phyloP scores from a whole-genome alignment of 2,888 invertebrate species.

The Hedya salicella region DNA sequence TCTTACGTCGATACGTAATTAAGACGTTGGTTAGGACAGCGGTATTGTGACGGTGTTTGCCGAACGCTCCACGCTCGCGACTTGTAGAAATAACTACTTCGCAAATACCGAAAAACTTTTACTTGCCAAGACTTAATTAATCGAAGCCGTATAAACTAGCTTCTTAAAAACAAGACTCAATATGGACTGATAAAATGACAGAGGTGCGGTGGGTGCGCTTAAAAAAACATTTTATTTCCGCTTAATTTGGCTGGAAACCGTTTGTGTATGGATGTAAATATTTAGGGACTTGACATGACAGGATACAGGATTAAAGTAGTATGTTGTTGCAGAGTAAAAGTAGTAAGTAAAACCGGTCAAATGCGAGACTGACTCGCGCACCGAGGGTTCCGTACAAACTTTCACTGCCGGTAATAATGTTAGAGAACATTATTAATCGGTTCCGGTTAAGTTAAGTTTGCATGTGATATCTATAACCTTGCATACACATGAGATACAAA shows the following conservation, averaged over 20 bases:
- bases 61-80: constrained; percentile 30
- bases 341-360: too few relatives aligned
- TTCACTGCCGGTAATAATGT: too few relatives aligned
- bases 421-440: too few relatives aligned
- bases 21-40: background rate
- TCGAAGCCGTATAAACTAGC: constrained; percentile 5
- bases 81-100: constrained; percentile 43
- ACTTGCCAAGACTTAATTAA: constrained; percentile 14
- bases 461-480: too few relatives aligned
- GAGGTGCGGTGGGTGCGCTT: constrained; percentile 15
- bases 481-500: too few relatives aligned
- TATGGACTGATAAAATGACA: background rate
- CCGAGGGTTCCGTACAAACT: too few relatives aligned
- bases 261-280: constrained; percentile 15
- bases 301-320: too few relatives aligned
- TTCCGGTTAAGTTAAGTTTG: too few relatives aligned
- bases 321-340: too few relatives aligned
- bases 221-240: constrained; percentile 37
- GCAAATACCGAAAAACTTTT: constrained; percentile 33
- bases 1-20: constrained; percentile 1
- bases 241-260: constrained; percentile 21
- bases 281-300: background rate
- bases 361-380: too few relatives aligned
- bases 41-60: constrained; percentile 43
- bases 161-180: constrained; percentile 10